Evolutionary conservation across 2,797 vertebrate genomes (phyloP), one percentile per base, ranked within the genome.

Genomic region (Sphenodon punctatus): DNA sequence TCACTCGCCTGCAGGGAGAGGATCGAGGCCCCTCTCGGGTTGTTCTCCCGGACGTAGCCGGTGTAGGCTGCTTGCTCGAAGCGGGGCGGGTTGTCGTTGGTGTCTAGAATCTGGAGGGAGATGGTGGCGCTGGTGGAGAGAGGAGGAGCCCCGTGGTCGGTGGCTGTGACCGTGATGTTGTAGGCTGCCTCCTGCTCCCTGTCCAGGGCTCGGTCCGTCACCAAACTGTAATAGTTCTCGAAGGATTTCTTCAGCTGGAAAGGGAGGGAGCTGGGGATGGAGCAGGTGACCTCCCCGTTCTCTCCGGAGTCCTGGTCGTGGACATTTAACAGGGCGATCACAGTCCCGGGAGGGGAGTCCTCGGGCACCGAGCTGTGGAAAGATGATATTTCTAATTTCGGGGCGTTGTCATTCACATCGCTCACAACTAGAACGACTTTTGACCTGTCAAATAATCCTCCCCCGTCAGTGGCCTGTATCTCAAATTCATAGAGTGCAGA

Each of bases 401-500:
- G 97, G 6, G 90, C 82, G 66, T 97, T 97, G 67, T 97, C 97
- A 78, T 97, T 97, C 22, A 95, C 84, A 66, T 97, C 96, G 65
- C 88, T 86, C 3, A 97, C 68, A 23, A 95, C 93, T 76, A 97
- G 94, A 27, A 96, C 79, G 19, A 97, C 93, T 92, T 97, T 97
- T 12, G 94, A 89, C 2, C 95, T 93, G 60, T 94, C 94, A 13
- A 94, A 90, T 85, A 96, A 95, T 13, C 96, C 94, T 8, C 95
- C 94, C 1, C 90, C 87, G 80, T 97, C 96, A 89, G 94, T 94
- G 20, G 96, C 97, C 89, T 97, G 94, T 38, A 97, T 93, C 45
- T 94, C 94, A 42, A 97, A 76, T 65, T 97, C 95, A 53, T 96
- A 96, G 16, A 32, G 8, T 9, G 55, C 8, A 5, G 51, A 7